Evolutionary conservation across 2,888 invertebrate species (phyloP).

Genomic region (Heliconius erato): DNA sequence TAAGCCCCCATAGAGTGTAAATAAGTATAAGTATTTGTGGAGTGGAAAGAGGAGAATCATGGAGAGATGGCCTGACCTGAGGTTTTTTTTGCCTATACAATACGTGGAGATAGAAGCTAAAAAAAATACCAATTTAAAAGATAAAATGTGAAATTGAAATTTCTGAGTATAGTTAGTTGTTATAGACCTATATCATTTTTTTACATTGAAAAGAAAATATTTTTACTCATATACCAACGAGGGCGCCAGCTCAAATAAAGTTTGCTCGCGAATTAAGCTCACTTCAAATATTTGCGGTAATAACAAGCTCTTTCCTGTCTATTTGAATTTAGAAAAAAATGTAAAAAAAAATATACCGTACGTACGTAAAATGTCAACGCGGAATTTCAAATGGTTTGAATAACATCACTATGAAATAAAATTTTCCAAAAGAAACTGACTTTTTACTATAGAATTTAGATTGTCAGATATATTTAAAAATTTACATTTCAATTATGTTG

Average conservation of each 20-base stretch:
- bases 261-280: constrained; percentile 40
- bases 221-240: not conserved
- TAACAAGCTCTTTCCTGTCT: constrained; percentile 46
- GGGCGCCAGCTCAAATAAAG: constrained; percentile 9
- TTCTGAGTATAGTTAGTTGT: not conserved
- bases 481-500: not conserved
- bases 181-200: not conserved
- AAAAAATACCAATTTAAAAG: no score
- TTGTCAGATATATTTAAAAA: not conserved
- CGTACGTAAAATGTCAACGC: not conserved
- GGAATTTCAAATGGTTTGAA: not conserved
- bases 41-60: no score
- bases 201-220: constrained; percentile 24
- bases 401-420: not conserved
- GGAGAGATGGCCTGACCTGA: no score
- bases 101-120: no score
- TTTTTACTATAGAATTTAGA: not conserved
- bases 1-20: not conserved
- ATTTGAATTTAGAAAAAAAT: constrained; percentile 37
- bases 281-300: constrained; percentile 47
- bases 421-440: not conserved
- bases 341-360: not conserved
- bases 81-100: no score
- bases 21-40: not conserved
- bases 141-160: no score